Evolutionary conservation across 1,140 invertebrate species (phyloP).

Genomic region (Trissolcus basalis): DNA sequence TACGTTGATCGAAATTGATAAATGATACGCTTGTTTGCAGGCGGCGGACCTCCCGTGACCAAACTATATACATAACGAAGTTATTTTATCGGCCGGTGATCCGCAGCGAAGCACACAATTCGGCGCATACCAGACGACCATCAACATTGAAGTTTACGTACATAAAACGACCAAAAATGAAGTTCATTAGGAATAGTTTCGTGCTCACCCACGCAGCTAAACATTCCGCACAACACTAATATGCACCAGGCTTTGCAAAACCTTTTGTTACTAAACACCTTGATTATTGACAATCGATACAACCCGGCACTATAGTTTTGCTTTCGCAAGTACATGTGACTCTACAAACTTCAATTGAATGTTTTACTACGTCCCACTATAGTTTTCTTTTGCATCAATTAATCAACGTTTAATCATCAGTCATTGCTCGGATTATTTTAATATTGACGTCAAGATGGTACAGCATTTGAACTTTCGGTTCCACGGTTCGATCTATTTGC

Average conservation of each 20-base stretch:
- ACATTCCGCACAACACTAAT: slow-evolving; percentile 45
- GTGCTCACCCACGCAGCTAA: slow-evolving; percentile 51
- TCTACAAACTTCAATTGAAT: slow-evolving; percentile 14
- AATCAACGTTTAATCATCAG: slow-evolving; percentile 7
- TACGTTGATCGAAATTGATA: slow-evolving; percentile 14
- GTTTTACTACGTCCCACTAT: neutral
- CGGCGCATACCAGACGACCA: neutral
- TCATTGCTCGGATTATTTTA: neutral
- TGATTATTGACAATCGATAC: slow-evolving; percentile 75
- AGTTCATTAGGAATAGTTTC: slow-evolving; percentile 51
- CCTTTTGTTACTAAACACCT: slow-evolving; percentile 65
- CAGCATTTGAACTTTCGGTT: no score
- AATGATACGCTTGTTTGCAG: neutral
- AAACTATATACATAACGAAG: neutral
- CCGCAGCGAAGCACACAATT: neutral
- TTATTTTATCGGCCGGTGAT: slow-evolving; percentile 6
- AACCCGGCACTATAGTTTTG: slow-evolving; percentile 34
- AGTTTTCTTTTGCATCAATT: neutral
- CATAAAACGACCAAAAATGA: slow-evolving; percentile 63
- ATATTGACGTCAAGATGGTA: neutral
- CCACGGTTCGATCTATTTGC: no score
- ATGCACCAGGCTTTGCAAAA: slow-evolving; percentile 29
- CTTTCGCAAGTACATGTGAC: slow-evolving; percentile 21
- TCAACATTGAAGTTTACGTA: slow-evolving; percentile 57
- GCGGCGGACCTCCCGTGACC: neutral